phyloP scores from a whole-genome alignment of 2,113 vertebrate genomes.

The Coracopsis vasa region DNA sequence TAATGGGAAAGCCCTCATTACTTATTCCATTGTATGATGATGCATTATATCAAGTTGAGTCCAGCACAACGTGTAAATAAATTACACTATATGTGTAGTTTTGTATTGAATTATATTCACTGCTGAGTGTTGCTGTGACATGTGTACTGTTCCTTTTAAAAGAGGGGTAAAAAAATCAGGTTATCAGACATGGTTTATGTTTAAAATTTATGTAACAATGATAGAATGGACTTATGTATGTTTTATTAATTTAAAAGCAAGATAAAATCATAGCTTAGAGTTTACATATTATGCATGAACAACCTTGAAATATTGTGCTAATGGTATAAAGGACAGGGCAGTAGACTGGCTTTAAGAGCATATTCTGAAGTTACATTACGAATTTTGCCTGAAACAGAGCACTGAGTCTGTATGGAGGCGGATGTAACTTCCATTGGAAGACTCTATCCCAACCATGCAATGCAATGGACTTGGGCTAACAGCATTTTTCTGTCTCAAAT shows the following conservation, averaged over 20 bases:
- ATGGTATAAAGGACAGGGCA: background rate
- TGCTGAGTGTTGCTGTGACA: background rate
- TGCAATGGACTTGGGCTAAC: background rate
- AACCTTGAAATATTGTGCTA: background rate
- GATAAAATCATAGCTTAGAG: background rate
- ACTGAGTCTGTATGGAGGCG: background rate
- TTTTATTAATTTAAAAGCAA: background rate
- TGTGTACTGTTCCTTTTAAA: background rate
- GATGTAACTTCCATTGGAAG: background rate
- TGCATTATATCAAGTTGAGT: background rate
- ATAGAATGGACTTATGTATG: background rate
- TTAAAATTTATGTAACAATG: background rate
- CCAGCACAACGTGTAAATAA: background rate
- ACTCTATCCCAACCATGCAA: background rate
- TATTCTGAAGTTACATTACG: background rate
- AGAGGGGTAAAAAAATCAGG: background rate
- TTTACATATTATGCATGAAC: background rate
- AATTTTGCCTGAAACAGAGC: background rate
- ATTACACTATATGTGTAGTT: background rate
- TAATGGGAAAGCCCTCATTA: background rate
- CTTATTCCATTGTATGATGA: background rate
- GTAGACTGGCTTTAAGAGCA: background rate
- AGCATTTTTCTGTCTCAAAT: slow-evolving; percentile 2
- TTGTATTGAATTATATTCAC: background rate
- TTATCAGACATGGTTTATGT: background rate